Evolutionary conservation across 1,140 invertebrate species (phyloP).

Genomic region (Hormaphis cornu): DNA sequence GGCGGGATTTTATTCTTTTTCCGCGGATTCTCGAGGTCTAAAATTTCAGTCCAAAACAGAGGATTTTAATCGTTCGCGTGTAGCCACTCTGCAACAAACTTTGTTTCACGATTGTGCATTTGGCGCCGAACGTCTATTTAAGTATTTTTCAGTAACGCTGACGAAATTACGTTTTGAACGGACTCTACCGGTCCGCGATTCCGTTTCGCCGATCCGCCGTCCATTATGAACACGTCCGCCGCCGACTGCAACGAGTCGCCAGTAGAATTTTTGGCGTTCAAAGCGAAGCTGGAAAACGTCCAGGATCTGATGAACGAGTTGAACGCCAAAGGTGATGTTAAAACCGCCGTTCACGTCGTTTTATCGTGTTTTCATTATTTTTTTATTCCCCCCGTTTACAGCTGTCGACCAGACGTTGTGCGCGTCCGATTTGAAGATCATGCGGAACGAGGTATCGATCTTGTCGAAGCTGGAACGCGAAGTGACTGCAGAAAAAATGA

Average conservation of each 20-base stretch:
- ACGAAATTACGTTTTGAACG: too few relatives aligned
- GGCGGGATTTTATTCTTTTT: too few relatives aligned
- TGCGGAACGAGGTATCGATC: not conserved
- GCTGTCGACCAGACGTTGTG: not conserved
- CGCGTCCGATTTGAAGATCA: not conserved
- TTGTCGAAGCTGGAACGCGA: not conserved
- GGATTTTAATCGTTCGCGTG: too few relatives aligned
- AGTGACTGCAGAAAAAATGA: slow-evolving; percentile 3
- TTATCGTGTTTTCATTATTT: not conserved
- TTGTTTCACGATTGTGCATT: too few relatives aligned
- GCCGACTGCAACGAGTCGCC: not conserved
- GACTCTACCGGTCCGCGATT: too few relatives aligned
- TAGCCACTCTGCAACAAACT: too few relatives aligned
- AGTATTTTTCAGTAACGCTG: too few relatives aligned
- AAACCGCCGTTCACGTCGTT: not conserved
- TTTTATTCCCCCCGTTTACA: not conserved
- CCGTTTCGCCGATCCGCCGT: too few relatives aligned
- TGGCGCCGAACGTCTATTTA: too few relatives aligned
- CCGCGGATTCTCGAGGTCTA: too few relatives aligned
- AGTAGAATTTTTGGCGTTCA: not conserved
- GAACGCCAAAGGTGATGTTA: not conserved
- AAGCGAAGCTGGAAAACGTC: not conserved
- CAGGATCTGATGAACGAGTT: not conserved
- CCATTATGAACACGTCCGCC: too few relatives aligned
- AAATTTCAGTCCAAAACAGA: too few relatives aligned